Base-by-base conservation (phyloP, 2,888 invertebrate species). In the Rosalia funebris region DNA sequence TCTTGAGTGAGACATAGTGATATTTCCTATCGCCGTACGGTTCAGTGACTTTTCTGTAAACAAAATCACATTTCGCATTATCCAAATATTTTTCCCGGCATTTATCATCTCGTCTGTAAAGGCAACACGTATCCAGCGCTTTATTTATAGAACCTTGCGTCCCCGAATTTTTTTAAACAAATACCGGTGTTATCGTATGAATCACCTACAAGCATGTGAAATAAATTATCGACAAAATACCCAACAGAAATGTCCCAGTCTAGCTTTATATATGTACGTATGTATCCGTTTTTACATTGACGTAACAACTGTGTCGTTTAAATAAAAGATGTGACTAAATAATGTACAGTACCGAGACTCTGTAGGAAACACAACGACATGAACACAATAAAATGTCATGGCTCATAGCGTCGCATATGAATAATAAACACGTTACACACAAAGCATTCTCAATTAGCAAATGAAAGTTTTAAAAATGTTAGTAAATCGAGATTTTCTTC, bases 381-480 rank as follows among this genome's bases (percentile, higher is more conserved):
- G n/a, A 46, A 46, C 14, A 34, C 34, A 32, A 50, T 20, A 19
- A 25, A 25, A 25, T 41, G 39, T 50, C 39, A 25, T 25, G 50
- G 39, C n/a, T n/a, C n/a, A n/a, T n/a, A n/a, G n/a, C n/a, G n/a
- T n/a, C n/a, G n/a, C 20, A 39, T 39, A 20, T 50, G 39, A 50
- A 50, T 37, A 39, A 11, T 15, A 39, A 44, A 19, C 19, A 39
- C 15, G 19, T 25, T 20, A 19, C n/a, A 20, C 53, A 19, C 42
- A 53, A 53, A 53, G 53, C 53, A 42, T 53, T 32, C 11, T 15
- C 16, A 41, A 53, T 53, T 25, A 53, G 32, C 32, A 53, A 25
- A n/a, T 14, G 41, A 53, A 53, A 53, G 50, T 50, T 50, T 50
- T 50, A 50, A 50, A 50, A 50, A 50, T 50, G 25, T 41, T 10